phyloP scores from a whole-genome alignment of 2,113 vertebrate species.

The Egretta garzetta region DNA sequence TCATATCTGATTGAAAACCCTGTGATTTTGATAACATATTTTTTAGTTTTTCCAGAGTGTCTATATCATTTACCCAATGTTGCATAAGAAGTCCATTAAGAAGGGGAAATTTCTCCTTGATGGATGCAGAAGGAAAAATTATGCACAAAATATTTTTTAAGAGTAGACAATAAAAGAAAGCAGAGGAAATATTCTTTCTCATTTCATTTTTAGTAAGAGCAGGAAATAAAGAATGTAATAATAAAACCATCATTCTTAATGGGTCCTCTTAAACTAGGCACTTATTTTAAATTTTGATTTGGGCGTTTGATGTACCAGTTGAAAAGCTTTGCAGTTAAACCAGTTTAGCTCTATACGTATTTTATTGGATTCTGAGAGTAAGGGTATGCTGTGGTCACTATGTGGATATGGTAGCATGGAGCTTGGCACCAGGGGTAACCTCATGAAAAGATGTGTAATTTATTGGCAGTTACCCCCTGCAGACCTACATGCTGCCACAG shows the following conservation, averaged over 20 bases:
- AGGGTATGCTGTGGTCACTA: not conserved
- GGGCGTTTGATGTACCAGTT: not conserved
- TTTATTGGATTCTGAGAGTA: not conserved
- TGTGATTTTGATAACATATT: not conserved
- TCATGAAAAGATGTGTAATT: not conserved
- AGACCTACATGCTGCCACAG: not conserved
- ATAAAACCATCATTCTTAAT: not conserved
- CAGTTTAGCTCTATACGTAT: not conserved
- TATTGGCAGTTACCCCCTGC: not conserved
- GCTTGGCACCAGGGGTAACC: not conserved
- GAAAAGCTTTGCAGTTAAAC: not conserved
- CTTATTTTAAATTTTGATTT: not conserved
- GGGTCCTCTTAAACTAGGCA: not conserved
- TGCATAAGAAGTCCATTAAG: not conserved
- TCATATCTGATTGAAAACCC: not conserved
- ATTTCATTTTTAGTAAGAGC: not conserved
- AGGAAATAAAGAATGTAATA: not conserved
- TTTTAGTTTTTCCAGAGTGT: not conserved
- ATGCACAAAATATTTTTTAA: not conserved
- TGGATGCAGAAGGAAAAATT: not conserved
- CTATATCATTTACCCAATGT: not conserved
- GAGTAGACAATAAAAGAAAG: not conserved
- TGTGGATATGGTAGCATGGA: not conserved
- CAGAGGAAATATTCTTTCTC: not conserved
- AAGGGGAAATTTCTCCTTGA: not conserved